These are phyloP conservation scores for Psittacula echo DNA, from an alignment of 2,797 vertebrate genomes.

Conservation along the genomic window DNA sequence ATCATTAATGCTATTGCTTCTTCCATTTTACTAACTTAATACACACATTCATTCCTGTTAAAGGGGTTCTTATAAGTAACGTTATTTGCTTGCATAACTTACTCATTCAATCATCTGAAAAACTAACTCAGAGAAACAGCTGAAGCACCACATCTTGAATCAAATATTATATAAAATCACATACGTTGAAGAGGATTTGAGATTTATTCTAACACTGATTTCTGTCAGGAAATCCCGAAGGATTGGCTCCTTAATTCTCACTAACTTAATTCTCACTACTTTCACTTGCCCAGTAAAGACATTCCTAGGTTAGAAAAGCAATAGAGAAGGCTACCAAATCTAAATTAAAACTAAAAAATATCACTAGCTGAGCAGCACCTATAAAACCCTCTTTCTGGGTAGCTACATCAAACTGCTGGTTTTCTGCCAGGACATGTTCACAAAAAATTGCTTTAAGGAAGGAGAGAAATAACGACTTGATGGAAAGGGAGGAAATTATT, in stretches of 20 bases:
- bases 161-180: not conserved
- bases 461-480: not conserved
- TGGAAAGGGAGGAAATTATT: conserved; percentile 16
- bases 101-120: not conserved
- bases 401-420: conserved; percentile 44
- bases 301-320: conserved; percentile 36
- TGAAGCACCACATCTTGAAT: not conserved
- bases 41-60: not conserved
- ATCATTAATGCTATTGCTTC: conserved; percentile 36
- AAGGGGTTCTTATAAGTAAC: not conserved
- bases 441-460: conserved; percentile 42
- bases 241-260: not conserved
- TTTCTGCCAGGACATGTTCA: conserved; percentile 35
- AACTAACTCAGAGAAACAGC: not conserved
- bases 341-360: conserved; percentile 35
- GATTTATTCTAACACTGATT: not conserved
- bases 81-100: conserved; percentile 2
- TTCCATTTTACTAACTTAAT: not conserved
- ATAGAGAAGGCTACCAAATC: conserved; percentile 40
- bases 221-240: conserved; percentile 8
- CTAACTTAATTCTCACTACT: not conserved
- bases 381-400: conserved; percentile 40
- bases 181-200: not conserved
- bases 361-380: conserved; percentile 38
- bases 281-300: conserved; percentile 22